Evolutionary conservation across 1,140 invertebrate species (phyloP), one percentile per base, ranked within the genome.

Genomic region (Tachypleus tridentatus): DNA sequence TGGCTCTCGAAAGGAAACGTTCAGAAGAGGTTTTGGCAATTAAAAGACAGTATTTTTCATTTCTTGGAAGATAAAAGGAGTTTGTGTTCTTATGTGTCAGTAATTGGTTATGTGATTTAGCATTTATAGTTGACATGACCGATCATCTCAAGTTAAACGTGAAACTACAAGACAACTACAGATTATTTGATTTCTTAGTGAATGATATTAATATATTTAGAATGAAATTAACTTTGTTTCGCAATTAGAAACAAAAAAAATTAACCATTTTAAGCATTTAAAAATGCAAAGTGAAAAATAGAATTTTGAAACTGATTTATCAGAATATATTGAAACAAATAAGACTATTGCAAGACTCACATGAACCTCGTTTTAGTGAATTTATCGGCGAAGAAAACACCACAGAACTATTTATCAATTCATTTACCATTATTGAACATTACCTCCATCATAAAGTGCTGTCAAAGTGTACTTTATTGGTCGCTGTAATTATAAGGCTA

Each of bases 151-250:
- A 52, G 53, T 61, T 29, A 29, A 62, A 9, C 51, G 54, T 62
- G 6, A 54, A 7, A 29, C 29, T 29, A 29, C 29, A 29, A 29
- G 29, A 2, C 29, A 29, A 29, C 29, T 29, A 29, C 29, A 29
- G 29, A 29, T 29, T 29, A 29, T 29, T 29, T 29, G 29, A 0
- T 29, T 1, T 29, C 29, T 29, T 29, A 29, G 29, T 29, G 29
- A 29, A 29, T 2, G 29, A 29, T 29, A 29, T 29, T 29, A 29
- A 2, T 62, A 53, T 51, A 62, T 53, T 62, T 62, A 4, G 54
- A 62, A 62, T 54, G 60, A 54, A 52, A 62, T 54, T 62, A 54
- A 54, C 11, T 62, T 29, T 29, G 29, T 29, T 29, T 29, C 29
- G 29, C 51, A 7, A 54, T 1, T 62, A 51, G 48, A 29, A 62